Base-by-base conservation (phyloP, 2,113 vertebrate genomes). In the Actenoides hombroni region DNA sequence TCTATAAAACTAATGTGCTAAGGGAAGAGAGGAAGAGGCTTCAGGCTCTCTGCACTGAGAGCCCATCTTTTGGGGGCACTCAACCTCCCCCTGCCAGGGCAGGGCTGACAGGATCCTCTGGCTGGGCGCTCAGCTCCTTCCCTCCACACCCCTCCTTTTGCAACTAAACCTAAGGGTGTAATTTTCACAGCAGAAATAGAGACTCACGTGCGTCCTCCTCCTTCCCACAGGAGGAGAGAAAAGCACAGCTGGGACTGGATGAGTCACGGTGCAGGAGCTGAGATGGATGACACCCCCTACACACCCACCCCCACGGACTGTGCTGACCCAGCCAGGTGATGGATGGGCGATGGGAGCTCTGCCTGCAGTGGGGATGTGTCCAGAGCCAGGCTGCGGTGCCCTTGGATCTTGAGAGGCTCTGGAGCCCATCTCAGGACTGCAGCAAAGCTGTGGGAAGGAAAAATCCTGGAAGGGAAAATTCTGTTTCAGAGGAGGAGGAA, bases 191-290 rank as follows among this genome's bases (percentile, higher is more conserved):
- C 84, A 90, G 76, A 94, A 87, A 87, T 56, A 92, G 74, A 87
- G 86, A 20, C 78, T 67, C 16, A 21, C 2, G 7, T 20, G 68
- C 10, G 21, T 64, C 79, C 71, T 92, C 80, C 74, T 65, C 73
- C 87, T 92, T 92, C 86, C 84, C 68, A 37, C 83, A 35, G 60
- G 60, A 83, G 44, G 53, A 83, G 68, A 70, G 42, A 84, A 54
- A 76, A 94, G 83, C 8, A 6, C 95, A 96, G 95, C 94, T 95
- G 96, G 92, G 89, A 37, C 82, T 42, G 79, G 67, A 29, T 97
- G 95, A 97, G 79, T 97, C 97, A 97, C 13, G 1, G 16, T 31
- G 87, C 74, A 79, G 73, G 67, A 95, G 94, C 56, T 1, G 39
- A 51, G 84, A 64, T 24, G 80, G 78, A 69, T 70, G 93, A 60